Conservation (phyloP, 2,113 vertebrate genomes). For the Xenopus tropicalis region UCB_Xtro_10.0 CM004448.2:96420001-96420500, state of each 20-base stretch:
- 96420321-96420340: slow-evolving; percentile 78
- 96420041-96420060: too few species aligned
- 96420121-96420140: too few species aligned
- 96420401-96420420: slow-evolving; percentile 66
- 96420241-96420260: background rate
- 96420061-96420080: too few species aligned
- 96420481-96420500: slow-evolving; percentile 65
- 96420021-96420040: too few species aligned
- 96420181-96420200: too few species aligned
- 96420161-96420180: too few species aligned
- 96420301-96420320: slow-evolving; percentile 72
- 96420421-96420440: slow-evolving; percentile 66
- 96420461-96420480: slow-evolving; percentile 66
- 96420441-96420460: slow-evolving; percentile 60
- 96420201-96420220: too few species aligned
- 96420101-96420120: too few species aligned
- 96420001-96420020: too few species aligned
- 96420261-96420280: slow-evolving; percentile 76
- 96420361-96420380: slow-evolving; percentile 64
- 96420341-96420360: slow-evolving; percentile 76
- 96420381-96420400: slow-evolving; percentile 66
- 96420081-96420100: too few species aligned
- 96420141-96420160: too few species aligned
- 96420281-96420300: slow-evolving; percentile 84
- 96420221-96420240: too few species aligned